Evolutionary conservation across 2,888 invertebrate genomes (phyloP), one percentile per base, ranked within the genome.

Genomic region (Lasioglossum villosulum): DNA sequence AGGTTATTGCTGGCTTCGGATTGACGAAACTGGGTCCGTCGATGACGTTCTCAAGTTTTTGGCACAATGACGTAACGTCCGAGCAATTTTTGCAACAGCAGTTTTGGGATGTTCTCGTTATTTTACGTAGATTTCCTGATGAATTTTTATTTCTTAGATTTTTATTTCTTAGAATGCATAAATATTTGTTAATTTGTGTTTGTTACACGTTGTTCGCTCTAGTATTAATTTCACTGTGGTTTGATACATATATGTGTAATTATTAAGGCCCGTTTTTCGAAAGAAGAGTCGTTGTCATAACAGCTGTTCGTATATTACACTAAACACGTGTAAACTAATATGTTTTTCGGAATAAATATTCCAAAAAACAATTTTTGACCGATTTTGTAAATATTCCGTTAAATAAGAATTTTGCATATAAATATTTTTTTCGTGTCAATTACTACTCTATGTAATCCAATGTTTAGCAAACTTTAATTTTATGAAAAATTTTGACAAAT

Each of bases 201-300:
- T n/a, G 8, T n/a, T n/a, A 52, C 48, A 23, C 23, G 8, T 52
- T 52, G 48, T 52, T 52, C 23, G 23, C 23, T 48, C 19, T 23
- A 48, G 48, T 48, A 23, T 52, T 52, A 23, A 52, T 23, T 23
- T 23, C 10, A 23, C 3, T 52, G 23, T 52, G n/a, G 3, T 1
- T 52, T 52, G 8, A n/a, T 52, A n/a, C 10, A 10, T 52, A 23
- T 23, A 23, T 52, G n/a, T n/a, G n/a, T n/a, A 52, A 52, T n/a
- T n/a, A 56, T 56, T 56, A 56, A n/a, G 56, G n/a, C n/a, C 12
- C 12, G n/a, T 12, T n/a, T 56, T 56, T n/a, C 12, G n/a, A 56
- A 56, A 56, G n/a, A 56, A 56, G n/a, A 56, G 56, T n/a, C 56
- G 12, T 56, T n/a, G 56, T 56, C n/a, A n/a, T 56, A 56, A 56